Conservation (phyloP, 2,797 vertebrate species). For the Gymnothorax javanicus region DNA sequence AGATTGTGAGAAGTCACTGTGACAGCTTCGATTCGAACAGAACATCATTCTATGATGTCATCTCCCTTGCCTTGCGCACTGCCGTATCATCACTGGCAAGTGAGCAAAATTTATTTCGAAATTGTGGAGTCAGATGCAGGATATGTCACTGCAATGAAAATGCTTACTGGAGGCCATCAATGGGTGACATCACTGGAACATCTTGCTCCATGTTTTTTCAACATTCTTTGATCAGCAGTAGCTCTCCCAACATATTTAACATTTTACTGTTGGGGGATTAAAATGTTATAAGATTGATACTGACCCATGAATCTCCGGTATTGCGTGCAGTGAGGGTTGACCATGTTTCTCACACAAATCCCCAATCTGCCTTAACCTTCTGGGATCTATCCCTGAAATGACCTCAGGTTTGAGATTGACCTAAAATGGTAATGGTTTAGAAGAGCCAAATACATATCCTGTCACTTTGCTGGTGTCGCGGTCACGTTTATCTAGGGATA, state of each 20-base stretch:
- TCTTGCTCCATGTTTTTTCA: too few species aligned
- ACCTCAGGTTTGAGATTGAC: background rate
- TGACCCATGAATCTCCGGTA: conserved; percentile 20
- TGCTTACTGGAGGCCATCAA: too few species aligned
- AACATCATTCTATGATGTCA: too few species aligned
- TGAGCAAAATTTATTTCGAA: too few species aligned
- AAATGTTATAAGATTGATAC: conserved; percentile 30
- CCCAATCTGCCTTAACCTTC: background rate
- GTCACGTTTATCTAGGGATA: too few species aligned
- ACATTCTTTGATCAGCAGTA: background rate
- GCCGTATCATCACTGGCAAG: too few species aligned
- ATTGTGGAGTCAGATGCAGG: too few species aligned
- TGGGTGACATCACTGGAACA: too few species aligned
- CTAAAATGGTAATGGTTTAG: background rate
- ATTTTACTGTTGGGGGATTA: background rate
- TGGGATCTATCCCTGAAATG: background rate
- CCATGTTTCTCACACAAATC: conserved; percentile 35
- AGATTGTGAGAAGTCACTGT: too few species aligned
- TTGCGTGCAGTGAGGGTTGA: conserved; percentile 21
- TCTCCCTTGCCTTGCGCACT: too few species aligned
- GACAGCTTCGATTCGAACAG: too few species aligned
- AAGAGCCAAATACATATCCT: background rate
- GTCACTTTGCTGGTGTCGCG: background rate
- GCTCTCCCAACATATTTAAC: conserved; percentile 8
- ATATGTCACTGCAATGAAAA: too few species aligned